Percentiles rank a stretch among this genome's conserved stretches.
Conservation (phyloP, 2,113 vertebrate genomes). For the Phrynosoma blainvillii region DNA sequence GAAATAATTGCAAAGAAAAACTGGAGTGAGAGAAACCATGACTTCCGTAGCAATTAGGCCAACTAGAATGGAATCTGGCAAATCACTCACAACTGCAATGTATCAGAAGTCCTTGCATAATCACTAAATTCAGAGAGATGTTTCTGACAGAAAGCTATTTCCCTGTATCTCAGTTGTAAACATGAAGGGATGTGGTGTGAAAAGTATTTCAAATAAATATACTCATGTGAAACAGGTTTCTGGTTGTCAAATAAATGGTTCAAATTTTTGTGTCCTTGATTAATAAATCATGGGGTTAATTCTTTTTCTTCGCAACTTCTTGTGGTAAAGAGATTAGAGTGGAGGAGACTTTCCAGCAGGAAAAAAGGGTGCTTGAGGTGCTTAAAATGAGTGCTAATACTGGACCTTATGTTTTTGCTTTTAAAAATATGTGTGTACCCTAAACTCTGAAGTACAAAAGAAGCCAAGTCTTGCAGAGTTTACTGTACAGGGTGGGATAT, state of each 20-base stretch:
- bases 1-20: slow-evolving; percentile 25
- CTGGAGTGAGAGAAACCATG: slow-evolving; percentile 32
- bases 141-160: slow-evolving; percentile 2
- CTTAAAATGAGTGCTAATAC: background rate
- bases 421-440: background rate
- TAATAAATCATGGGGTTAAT: background rate
- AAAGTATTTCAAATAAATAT: background rate
- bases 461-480: background rate
- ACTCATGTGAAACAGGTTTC: background rate
- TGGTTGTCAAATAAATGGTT: background rate
- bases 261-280: background rate
- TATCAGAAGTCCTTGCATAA: background rate
- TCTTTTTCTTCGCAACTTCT: background rate
- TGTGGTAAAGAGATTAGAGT: no score
- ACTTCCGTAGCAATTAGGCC: slow-evolving; percentile 14
- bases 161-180: background rate
- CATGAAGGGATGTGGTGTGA: background rate
- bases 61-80: slow-evolving; percentile 14
- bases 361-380: background rate
- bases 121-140: slow-evolving; percentile 1
- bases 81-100: slow-evolving; percentile 9
- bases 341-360: background rate
- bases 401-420: background rate
- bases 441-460: background rate
- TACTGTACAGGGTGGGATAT: background rate